phyloP scores from a whole-genome alignment of 2,113 vertebrate genomes.

The Anhinga rufa region DNA sequence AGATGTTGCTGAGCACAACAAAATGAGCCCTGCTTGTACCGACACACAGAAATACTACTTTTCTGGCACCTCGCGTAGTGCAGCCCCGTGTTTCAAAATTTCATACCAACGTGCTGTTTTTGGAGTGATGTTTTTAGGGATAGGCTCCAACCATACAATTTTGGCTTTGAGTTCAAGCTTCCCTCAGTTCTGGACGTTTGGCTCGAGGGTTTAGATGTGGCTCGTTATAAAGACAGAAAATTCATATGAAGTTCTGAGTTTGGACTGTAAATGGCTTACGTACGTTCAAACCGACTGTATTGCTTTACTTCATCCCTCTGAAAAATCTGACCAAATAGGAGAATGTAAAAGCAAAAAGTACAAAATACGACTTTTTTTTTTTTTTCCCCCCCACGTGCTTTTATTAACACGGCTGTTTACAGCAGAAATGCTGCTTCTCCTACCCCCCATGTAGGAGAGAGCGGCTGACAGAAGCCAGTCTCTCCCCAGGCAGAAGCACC shows the following conservation, averaged over 20 bases:
- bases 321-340: not conserved
- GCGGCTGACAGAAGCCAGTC: not conserved
- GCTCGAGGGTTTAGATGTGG: not conserved
- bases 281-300: not conserved
- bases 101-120: not conserved
- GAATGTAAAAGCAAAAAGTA: not conserved
- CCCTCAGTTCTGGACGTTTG: not conserved
- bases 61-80: not conserved
- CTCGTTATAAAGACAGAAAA: not conserved
- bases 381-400: accelerated
- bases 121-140: not conserved
- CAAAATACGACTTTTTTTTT: not conserved
- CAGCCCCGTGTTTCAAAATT: not conserved
- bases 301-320: not conserved
- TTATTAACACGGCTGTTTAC: not conserved
- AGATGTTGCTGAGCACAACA: conserved; percentile 21
- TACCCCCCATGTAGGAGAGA: not conserved
- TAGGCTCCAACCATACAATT: not conserved
- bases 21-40: not conserved
- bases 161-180: not conserved
- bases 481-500: not conserved
- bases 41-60: not conserved
- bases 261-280: not conserved
- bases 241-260: not conserved
- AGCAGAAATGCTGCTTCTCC: not conserved